Conservation (phyloP, 2,797 vertebrate species). For the Onychomys arenicola region DNA sequence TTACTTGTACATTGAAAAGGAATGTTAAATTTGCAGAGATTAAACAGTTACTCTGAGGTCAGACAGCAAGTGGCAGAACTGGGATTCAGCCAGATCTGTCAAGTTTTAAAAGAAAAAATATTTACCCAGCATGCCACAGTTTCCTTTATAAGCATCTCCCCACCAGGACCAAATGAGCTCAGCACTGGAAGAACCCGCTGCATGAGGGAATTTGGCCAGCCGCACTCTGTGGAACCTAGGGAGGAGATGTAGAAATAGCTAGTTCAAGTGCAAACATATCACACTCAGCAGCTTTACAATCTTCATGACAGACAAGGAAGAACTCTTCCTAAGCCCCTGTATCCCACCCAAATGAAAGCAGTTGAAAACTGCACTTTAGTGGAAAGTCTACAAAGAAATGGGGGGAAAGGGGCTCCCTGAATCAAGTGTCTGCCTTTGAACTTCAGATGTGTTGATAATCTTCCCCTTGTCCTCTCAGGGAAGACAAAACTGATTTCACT, state of each 20-base stretch:
- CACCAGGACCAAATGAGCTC: neutral
- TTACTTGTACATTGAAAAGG: neutral
- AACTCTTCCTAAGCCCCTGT: neutral
- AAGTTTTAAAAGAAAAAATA: constrained; percentile 22
- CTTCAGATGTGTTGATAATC: constrained; percentile 62
- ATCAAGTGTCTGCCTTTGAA: constrained; percentile 53
- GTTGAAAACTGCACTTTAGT: neutral
- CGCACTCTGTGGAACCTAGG: neutral
- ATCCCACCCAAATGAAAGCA: neutral
- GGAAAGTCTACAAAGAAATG: constrained; percentile 7
- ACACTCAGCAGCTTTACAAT: neutral
- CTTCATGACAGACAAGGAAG: neutral
- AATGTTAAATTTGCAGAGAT: constrained; percentile 42
- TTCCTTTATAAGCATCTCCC: neutral
- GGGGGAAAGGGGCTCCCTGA: neutral
- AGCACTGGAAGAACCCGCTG: neutral
- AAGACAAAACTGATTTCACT: constrained; percentile 81
- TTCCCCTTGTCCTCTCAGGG: constrained; percentile 61
- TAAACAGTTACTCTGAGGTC: neutral
- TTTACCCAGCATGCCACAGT: constrained; percentile 1
- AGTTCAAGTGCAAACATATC: neutral
- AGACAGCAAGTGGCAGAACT: neutral
- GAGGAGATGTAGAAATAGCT: neutral
- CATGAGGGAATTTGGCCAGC: neutral
- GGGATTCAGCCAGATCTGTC: neutral